Base-by-base conservation (phyloP, 1,140 invertebrate species). In the Neodiprion virginianus region DNA sequence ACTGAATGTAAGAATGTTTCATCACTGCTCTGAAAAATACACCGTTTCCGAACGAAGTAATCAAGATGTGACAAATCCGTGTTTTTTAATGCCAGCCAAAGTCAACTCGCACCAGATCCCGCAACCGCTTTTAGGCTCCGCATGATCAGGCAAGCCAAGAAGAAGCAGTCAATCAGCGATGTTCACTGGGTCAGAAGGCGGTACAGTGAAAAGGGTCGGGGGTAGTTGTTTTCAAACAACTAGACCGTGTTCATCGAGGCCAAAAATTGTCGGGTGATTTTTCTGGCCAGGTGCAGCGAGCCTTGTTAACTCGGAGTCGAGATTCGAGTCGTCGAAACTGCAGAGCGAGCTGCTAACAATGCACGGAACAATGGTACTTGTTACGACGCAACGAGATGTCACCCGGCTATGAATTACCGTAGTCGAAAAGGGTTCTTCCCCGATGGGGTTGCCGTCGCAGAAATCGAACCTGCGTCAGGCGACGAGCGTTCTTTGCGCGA, bases 381-480 rank as follows among this genome's bases (percentile, higher is more conserved):
- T 61, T 61, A 61, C 53, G 53, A 61, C 53, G 53, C 53, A 61
- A 61, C 53, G 53, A 61, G 53, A 61, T 61, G 53, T 61, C 53
- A 61, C 53, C 53, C 53, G 8, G 7, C 53, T 61, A 61, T 61
- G 53, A 61, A 61, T 61, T 61, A 61, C 53, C 53, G 53, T 17
- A 17, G 53, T 9, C 53, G 53, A 61, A 61, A 61, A 61, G 53
- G 53, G 53, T 61, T 61, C 53, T 40, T 40, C 28, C 28, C 28
- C 28, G 28, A 40, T 40, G 7, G 53, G 53, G 53, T 12, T 8
- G 28, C 28, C 28, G 28, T 40, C 28, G 28, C 28, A 40, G 28
- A 40, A 40, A 40, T 40, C 28, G 28, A 40, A 40, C 53, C 28
- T 40, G 28, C 28, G 5, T 40, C 28, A 40, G 5, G 28, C 53